These are phyloP conservation scores for Crenuchus spilurus DNA, from an alignment of 2,797 vertebrate species.

Conservation along the genomic window DNA sequence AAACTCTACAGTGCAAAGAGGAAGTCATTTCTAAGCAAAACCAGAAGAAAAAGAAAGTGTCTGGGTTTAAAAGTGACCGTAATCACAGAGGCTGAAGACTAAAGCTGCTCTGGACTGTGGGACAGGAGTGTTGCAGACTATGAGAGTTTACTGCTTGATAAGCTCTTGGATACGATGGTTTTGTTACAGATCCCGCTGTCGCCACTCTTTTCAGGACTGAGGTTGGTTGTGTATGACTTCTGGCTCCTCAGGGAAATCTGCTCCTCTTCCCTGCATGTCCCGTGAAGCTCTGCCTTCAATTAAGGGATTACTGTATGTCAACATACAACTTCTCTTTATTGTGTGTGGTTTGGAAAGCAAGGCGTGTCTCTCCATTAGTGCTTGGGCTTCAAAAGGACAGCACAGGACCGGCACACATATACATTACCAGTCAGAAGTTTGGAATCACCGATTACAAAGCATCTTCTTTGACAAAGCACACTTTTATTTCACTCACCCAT, in stretches of 20 bases:
- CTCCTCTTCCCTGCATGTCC: slow-evolving; percentile 59
- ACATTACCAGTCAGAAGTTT: too few relatives aligned
- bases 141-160: not conserved
- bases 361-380: slow-evolving; percentile 48
- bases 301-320: slow-evolving; percentile 72
- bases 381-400: slow-evolving; percentile 61
- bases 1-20: too few relatives aligned
- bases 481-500: too few relatives aligned
- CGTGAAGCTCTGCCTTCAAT: slow-evolving; percentile 61
- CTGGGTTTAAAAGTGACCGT: not conserved
- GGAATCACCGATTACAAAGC: too few relatives aligned
- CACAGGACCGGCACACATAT: slow-evolving; percentile 51
- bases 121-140: slow-evolving; percentile 2
- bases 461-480: too few relatives aligned
- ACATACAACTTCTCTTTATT: slow-evolving; percentile 55
- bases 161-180: slow-evolving; percentile 41
- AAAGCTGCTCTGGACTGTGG: not conserved
- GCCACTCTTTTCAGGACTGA: slow-evolving; percentile 29
- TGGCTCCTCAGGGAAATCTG: slow-evolving; percentile 40
- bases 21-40: too few relatives aligned
- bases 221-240: slow-evolving; percentile 37
- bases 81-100: not conserved
- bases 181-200: slow-evolving; percentile 47
- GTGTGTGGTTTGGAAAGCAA: slow-evolving; percentile 47
- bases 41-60: not conserved